These are phyloP conservation scores for Actinemys pallida DNA, from an alignment of 2,113 vertebrate species.

Conservation along the genomic window DNA sequence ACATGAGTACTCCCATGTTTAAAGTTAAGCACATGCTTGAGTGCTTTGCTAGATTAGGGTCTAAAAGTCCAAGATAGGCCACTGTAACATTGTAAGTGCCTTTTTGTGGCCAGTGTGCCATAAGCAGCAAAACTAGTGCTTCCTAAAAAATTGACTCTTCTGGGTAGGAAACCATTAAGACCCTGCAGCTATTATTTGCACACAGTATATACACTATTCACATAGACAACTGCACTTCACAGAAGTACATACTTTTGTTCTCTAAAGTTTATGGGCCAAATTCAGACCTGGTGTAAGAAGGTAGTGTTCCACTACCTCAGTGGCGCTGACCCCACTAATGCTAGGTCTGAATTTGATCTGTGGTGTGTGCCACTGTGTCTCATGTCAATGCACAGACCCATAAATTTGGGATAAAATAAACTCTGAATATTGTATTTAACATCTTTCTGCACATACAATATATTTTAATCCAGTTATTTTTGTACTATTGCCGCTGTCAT, in stretches of 20 bases:
- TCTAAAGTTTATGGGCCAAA: not conserved
- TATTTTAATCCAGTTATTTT: not conserved
- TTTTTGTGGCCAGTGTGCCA: not conserved
- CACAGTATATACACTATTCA: not conserved
- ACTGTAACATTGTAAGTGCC: not conserved
- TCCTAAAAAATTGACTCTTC: not conserved
- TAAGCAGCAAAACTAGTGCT: not conserved
- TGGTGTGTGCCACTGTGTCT: not conserved
- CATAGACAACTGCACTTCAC: not conserved
- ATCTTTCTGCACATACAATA: not conserved
- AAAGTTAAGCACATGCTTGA: not conserved
- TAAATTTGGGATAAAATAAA: not conserved
- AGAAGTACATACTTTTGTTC: not conserved
- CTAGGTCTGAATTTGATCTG: not conserved
- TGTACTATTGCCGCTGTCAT: not conserved
- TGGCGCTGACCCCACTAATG: not conserved
- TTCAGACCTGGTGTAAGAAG: not conserved
- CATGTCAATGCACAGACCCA: accelerated
- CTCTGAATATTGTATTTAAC: not conserved
- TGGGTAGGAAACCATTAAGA: not conserved
- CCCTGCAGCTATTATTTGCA: not conserved
- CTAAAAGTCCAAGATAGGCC: not conserved
- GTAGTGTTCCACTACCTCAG: accelerated
- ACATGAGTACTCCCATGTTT: accelerated
- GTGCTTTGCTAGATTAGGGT: not conserved